Percentiles rank a stretch among this genome's conserved stretches.
phyloP scores from a whole-genome alignment of 30 jellyfish, hydroid and myxozoan species.

The Aurelia coerulea region DNA sequence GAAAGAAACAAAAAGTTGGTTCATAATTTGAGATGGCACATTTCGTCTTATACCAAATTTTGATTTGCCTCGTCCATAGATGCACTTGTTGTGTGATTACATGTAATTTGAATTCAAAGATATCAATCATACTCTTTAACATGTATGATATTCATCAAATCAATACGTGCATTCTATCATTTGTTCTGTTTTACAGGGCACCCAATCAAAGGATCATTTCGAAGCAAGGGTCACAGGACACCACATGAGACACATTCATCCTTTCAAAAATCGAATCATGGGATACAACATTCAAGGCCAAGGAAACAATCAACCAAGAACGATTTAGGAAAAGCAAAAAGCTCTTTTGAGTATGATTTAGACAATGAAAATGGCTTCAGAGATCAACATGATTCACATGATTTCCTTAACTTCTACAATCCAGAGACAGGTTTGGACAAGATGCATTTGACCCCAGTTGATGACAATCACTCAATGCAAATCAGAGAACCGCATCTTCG shows the following conservation, averaged over 20 bases:
- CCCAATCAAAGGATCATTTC: slow-evolving; percentile 21
- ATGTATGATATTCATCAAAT: too few species aligned
- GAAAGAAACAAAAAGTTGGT: too few species aligned
- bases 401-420: slow-evolving; percentile 14
- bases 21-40: too few species aligned
- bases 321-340: slow-evolving; percentile 49
- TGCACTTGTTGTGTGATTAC: too few species aligned
- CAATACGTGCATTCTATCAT: too few species aligned
- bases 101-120: too few species aligned
- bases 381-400: background rate
- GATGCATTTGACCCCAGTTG: slow-evolving; percentile 30
- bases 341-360: slow-evolving; percentile 35
- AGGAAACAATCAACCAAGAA: slow-evolving; percentile 34
- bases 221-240: background rate
- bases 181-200: background rate
- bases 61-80: too few species aligned
- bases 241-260: too few species aligned
- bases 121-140: too few species aligned
- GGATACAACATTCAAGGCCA: background rate
- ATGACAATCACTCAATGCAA: slow-evolving; percentile 22
- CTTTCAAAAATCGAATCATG: background rate
- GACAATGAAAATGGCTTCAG: slow-evolving; percentile 21
- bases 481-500: slow-evolving; percentile 47
- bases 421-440: slow-evolving; percentile 52
- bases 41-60: too few species aligned